phyloP scores from a whole-genome alignment of 2,113 vertebrate species.

The Ceyx melanurus region DNA sequence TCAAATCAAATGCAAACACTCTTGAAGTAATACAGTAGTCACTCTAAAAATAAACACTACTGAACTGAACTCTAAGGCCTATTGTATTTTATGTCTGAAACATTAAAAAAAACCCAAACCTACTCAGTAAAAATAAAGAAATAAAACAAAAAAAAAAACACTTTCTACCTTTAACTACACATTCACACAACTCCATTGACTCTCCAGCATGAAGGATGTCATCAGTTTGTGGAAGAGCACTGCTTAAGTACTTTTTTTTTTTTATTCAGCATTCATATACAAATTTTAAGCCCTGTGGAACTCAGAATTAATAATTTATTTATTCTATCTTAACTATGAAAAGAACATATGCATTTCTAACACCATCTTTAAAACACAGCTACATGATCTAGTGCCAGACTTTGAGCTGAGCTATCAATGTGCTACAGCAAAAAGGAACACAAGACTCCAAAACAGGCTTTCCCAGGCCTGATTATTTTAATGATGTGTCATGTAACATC shows the following conservation, averaged over 20 bases:
- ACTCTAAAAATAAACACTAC: neutral
- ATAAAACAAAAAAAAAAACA: neutral
- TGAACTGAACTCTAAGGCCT: neutral
- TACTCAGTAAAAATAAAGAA: neutral
- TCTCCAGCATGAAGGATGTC: neutral
- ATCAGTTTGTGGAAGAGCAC: neutral
- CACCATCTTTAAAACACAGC: neutral
- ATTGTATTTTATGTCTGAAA: neutral
- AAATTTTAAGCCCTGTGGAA: neutral
- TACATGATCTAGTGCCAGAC: neutral
- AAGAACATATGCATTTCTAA: neutral
- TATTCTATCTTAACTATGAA: neutral
- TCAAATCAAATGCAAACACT: neutral
- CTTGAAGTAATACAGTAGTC: neutral
- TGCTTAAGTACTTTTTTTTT: neutral
- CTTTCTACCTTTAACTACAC: neutral
- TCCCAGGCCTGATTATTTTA: neutral
- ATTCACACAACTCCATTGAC: neutral
- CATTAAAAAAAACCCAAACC: neutral
- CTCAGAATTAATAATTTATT: neutral
- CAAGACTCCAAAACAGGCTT: fast-evolving
- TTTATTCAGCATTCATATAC: neutral
- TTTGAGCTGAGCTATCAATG: neutral
- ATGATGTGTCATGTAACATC: neutral
- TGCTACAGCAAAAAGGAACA: neutral